phyloP scores from a whole-genome alignment of 1,140 invertebrate genomes.

The Venustaconcha ellipsiformis region DNA sequence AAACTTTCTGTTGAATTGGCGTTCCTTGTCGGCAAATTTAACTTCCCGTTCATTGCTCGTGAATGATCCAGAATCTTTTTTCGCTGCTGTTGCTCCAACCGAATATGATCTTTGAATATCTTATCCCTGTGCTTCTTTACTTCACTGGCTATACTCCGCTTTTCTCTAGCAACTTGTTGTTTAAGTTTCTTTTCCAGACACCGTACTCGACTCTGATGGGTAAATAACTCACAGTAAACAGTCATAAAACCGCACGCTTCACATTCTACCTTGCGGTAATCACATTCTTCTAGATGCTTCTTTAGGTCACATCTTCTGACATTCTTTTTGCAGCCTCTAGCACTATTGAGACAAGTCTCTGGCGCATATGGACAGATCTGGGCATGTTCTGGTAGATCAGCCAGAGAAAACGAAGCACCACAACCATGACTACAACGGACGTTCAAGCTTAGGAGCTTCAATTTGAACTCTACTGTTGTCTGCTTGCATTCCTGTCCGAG shows the following conservation, averaged over 20 bases:
- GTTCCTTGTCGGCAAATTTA: no score
- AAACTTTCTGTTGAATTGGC: background rate
- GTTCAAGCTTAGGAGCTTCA: slow-evolving; percentile 41
- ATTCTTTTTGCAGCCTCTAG: slow-evolving; percentile 45
- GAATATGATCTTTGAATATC: slow-evolving; percentile 29
- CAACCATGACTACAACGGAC: slow-evolving; percentile 48
- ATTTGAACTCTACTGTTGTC: slow-evolving; percentile 39
- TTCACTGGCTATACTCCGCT: slow-evolving; percentile 32
- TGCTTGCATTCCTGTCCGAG: slow-evolving; percentile 16
- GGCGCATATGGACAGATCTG: slow-evolving; percentile 48
- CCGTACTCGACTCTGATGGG: slow-evolving; percentile 48
- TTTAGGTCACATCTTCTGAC: slow-evolving; percentile 37
- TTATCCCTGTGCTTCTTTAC: slow-evolving; percentile 38
- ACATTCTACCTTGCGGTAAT: slow-evolving; percentile 48
- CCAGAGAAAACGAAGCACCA: slow-evolving; percentile 41
- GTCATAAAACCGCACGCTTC: slow-evolving; percentile 50
- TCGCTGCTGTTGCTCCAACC: slow-evolving; percentile 38
- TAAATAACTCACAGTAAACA: slow-evolving; percentile 49
- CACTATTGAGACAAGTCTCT: slow-evolving; percentile 40
- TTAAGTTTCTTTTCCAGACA: slow-evolving; percentile 55
- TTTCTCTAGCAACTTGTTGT: slow-evolving; percentile 47
- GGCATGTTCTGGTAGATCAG: slow-evolving; percentile 47
- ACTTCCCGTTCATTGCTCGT: slow-evolving; percentile 10
- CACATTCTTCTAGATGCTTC: slow-evolving; percentile 47
- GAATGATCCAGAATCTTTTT: slow-evolving; percentile 32